Conservation (phyloP, 2,797 vertebrate genomes). For the Platalea minor region DNA sequence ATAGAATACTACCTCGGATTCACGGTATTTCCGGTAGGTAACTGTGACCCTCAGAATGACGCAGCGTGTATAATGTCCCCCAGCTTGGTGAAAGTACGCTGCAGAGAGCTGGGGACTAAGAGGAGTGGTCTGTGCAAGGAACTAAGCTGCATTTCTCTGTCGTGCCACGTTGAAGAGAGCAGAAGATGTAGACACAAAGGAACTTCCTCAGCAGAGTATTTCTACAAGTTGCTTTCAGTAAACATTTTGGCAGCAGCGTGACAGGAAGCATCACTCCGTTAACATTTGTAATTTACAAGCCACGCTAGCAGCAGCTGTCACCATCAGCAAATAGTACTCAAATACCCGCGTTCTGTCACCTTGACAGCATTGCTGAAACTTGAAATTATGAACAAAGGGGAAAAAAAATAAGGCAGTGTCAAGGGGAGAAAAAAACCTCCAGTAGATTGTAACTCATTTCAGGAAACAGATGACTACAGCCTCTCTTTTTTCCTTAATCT, state of each 20-base stretch:
- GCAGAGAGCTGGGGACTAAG: not conserved
- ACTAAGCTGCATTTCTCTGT: not conserved
- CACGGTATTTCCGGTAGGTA: conserved; percentile 85
- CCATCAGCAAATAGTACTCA: not conserved
- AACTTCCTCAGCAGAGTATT: not conserved
- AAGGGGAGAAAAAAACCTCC: not conserved
- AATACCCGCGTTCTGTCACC: not conserved
- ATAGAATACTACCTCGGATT: conserved; percentile 90
- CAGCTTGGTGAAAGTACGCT: not conserved
- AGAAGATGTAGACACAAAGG: not conserved
- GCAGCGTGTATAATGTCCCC: rapidly evolving
- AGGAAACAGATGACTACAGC: not conserved
- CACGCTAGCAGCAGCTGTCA: not conserved
- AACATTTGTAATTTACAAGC: not conserved
- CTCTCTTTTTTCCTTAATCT: not conserved
- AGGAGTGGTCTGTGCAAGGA: not conserved
- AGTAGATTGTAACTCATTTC: not conserved
- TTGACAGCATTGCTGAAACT: not conserved
- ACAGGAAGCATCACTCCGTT: not conserved
- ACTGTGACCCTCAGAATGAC: too few species aligned
- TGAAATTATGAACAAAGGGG: not conserved
- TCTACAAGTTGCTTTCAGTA: not conserved
- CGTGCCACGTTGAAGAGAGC: not conserved
- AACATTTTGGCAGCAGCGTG: not conserved
- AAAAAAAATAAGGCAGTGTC: too few species aligned